Conservation (phyloP, 30 jellyfish, hydroid and myxozoan genomes). For the Hydractinia echinata region DNA sequence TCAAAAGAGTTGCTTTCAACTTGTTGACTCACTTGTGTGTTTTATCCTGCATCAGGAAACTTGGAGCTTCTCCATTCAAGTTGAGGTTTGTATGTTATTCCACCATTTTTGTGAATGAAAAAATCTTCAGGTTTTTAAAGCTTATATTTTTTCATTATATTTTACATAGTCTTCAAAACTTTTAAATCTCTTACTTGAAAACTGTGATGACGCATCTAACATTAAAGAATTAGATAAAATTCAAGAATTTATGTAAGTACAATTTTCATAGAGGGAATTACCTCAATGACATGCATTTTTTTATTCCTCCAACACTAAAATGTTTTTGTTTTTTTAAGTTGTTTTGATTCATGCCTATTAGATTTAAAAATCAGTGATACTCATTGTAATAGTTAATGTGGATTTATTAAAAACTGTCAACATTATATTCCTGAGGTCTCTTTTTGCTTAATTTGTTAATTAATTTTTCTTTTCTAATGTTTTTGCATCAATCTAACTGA, state of each 20-base stretch:
- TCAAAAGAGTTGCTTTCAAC: not conserved
- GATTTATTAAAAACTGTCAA: no score
- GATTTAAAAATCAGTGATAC: no score
- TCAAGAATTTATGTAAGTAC: constrained; percentile 7
- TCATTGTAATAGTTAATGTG: no score
- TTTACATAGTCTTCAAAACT: constrained; percentile 13
- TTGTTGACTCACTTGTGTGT: not conserved
- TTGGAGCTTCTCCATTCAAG: constrained; percentile 8
- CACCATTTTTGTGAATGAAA: no score
- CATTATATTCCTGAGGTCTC: no score
- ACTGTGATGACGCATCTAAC: not conserved
- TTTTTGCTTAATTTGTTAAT: no score
- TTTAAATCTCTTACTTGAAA: constrained; percentile 28
- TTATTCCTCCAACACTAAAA: no score
- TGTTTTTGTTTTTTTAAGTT: no score
- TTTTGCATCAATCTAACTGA: no score
- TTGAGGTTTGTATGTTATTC: not conserved
- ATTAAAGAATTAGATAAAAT: not conserved
- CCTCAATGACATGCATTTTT: not conserved
- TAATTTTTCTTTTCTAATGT: no score
- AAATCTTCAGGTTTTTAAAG: not conserved
- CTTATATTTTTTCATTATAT: not conserved
- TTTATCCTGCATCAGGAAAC: constrained; percentile 1
- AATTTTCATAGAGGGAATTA: not conserved
- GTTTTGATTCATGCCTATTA: no score